These are phyloP conservation scores for Carduelis carduelis DNA, from an alignment of 2,797 vertebrate species.

Conservation along the genomic window DNA sequence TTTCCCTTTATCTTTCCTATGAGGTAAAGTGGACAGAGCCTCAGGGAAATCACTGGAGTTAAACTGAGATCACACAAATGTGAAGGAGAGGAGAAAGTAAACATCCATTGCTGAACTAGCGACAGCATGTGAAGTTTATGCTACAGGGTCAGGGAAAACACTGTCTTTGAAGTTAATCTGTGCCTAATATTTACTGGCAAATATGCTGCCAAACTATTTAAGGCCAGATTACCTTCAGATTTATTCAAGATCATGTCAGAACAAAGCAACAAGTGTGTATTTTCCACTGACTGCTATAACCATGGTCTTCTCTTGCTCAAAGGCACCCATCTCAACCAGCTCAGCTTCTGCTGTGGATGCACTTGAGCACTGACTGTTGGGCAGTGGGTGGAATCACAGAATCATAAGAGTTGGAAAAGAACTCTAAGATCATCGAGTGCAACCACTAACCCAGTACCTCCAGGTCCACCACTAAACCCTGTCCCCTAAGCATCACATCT, in stretches of 20 bases:
- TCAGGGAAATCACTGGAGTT: neutral
- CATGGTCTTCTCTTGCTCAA: neutral
- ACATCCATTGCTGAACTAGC: neutral
- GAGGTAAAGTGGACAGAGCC: neutral
- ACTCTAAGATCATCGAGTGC: neutral
- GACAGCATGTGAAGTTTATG: neutral
- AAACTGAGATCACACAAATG: neutral
- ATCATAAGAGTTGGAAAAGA: neutral
- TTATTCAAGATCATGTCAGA: neutral
- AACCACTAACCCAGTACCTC: neutral
- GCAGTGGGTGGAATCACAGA: neutral
- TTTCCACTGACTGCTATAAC: neutral
- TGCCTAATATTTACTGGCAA: neutral
- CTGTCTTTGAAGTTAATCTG: neutral
- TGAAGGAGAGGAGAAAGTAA: neutral
- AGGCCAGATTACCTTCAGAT: neutral
- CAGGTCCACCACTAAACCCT: neutral
- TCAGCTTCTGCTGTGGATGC: neutral
- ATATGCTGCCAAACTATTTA: neutral
- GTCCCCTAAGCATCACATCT: neutral
- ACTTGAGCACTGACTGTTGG: neutral
- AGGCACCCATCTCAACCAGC: neutral
- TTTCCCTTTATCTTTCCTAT: neutral
- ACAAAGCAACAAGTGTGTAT: neutral
- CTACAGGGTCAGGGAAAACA: neutral